phyloP scores from a whole-genome alignment of 2,113 vertebrate genomes.

The Phylloscopus trochiloides region DNA sequence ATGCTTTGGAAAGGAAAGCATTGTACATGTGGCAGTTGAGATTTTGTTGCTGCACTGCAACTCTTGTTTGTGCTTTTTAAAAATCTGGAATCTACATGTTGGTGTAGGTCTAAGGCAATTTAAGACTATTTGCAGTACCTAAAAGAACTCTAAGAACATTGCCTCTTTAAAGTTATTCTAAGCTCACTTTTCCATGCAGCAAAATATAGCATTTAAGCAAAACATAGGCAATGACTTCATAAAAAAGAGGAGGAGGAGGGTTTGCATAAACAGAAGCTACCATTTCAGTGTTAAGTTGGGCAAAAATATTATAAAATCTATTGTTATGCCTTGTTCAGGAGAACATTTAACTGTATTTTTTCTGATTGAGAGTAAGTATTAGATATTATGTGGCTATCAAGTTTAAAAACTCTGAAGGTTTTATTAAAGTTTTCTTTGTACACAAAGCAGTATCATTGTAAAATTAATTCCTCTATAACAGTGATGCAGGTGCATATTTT shows the following conservation, averaged over 20 bases:
- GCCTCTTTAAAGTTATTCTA: background rate
- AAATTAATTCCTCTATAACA: background rate
- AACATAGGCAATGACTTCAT: background rate
- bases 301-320: background rate
- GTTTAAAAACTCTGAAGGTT: background rate
- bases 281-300: background rate
- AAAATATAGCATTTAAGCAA: background rate
- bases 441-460: background rate
- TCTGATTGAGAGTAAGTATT: background rate
- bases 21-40: background rate
- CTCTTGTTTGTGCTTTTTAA: background rate
- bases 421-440: background rate
- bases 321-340: background rate
- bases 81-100: background rate
- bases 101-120: background rate
- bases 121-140: background rate
- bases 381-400: background rate
- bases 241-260: fast-evolving
- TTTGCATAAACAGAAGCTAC: background rate
- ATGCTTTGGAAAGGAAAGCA: background rate
- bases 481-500: background rate
- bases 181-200: background rate
- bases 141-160: background rate
- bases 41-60: background rate
- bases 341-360: background rate